These are phyloP conservation scores for Miltochrista miniata DNA, from an alignment of 2,888 invertebrate species.

Conservation along the genomic window DNA sequence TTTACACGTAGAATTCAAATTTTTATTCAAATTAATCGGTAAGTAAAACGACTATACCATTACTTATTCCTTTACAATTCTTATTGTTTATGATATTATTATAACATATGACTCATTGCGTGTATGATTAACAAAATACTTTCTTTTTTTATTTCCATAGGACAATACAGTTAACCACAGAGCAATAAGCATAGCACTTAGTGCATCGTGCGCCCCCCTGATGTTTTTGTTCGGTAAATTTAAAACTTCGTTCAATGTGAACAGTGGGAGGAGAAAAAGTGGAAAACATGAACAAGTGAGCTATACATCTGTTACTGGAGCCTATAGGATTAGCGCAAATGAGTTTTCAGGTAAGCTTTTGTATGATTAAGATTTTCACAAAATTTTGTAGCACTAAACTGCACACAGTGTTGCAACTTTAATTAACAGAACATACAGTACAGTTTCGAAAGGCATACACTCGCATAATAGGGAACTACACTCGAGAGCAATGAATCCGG, in stretches of 20 bases:
- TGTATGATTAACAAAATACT: background rate
- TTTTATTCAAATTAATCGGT: conserved; percentile 26
- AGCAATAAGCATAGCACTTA: conserved; percentile 29
- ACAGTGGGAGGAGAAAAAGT: conserved; percentile 34
- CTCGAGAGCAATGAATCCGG: no score
- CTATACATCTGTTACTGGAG: conserved; percentile 54
- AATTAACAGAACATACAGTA: no score
- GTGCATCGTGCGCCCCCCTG: conserved; percentile 36
- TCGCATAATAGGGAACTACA: no score
- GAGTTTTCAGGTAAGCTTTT: conserved; percentile 59
- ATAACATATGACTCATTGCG: background rate
- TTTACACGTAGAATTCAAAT: conserved; percentile 31
- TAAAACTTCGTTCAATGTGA: conserved; percentile 59
- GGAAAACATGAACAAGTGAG: conserved; percentile 39
- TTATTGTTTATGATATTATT: no score
- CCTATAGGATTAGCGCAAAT: conserved; percentile 61
- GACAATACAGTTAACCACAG: conserved; percentile 35
- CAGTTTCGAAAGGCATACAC: no score
- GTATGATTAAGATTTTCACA: background rate
- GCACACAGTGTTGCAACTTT: no score
- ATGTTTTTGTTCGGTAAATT: conserved; percentile 65
- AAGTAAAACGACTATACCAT: background rate
- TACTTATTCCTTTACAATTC: no score
- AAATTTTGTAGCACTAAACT: no score
- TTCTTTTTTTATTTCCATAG: conserved; percentile 28